A percentile compares a stretch with the other conserved stretches of the same genome.
phyloP scores from a whole-genome alignment of 2,113 vertebrate genomes.

The Chaetorhynchus papuensis region DNA sequence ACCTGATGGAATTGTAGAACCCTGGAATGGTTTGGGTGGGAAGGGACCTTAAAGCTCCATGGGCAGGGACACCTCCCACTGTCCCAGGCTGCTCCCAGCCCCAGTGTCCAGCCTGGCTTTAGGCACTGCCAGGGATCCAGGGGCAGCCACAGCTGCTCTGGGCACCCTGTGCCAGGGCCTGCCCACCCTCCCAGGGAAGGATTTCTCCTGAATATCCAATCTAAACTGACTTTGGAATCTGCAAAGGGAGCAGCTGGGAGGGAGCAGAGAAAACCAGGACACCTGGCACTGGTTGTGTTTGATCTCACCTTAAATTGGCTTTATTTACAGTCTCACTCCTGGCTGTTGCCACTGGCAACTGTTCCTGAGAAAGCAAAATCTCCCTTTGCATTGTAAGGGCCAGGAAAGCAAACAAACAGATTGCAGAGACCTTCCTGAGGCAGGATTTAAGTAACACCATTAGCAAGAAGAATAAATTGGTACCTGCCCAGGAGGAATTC shows the following conservation, averaged over 20 bases:
- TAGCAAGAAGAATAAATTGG: constrained; percentile 8
- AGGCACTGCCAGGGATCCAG: neutral
- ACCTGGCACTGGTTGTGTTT: neutral
- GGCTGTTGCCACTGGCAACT: constrained; percentile 5
- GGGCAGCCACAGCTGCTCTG: neutral
- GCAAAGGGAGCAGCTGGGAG: neutral
- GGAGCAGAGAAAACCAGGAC: neutral
- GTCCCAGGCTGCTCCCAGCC: neutral
- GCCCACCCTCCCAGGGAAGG: accelerated
- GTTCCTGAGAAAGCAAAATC: neutral
- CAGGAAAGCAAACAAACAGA: neutral
- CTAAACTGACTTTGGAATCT: neutral
- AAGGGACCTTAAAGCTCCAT: neutral
- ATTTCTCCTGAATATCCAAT: neutral
- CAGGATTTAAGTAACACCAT: neutral
- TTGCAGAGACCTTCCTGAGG: neutral
- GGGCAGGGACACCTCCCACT: neutral
- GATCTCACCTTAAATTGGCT: neutral
- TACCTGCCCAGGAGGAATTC: constrained; percentile 5
- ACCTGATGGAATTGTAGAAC: neutral
- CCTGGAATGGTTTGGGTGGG: neutral
- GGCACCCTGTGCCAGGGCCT: neutral
- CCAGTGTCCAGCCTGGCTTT: neutral
- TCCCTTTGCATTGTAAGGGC: neutral
- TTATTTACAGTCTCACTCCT: neutral